Percentiles rank a stretch among this genome's conserved stretches.
phyloP scores from a whole-genome alignment of 2,113 vertebrate species.

The Oostethus manadensis region DNA sequence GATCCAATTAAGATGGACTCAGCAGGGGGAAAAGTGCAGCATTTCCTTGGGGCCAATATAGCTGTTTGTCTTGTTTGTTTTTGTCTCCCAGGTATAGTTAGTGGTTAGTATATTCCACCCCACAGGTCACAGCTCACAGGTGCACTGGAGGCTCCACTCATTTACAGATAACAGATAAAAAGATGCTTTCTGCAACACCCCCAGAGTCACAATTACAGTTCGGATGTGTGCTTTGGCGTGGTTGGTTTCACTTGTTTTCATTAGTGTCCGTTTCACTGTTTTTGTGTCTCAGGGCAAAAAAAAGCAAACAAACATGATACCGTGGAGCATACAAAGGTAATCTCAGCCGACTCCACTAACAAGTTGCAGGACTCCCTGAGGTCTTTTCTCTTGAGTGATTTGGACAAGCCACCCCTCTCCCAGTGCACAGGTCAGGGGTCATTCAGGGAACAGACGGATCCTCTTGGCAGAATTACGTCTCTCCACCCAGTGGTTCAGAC shows the following conservation, averaged over 20 bases:
- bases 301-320: slow-evolving; percentile 35
- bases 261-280: neutral
- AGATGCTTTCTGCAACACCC: slow-evolving; percentile 13
- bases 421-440: slow-evolving; percentile 49
- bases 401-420: slow-evolving; percentile 48
- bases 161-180: slow-evolving; percentile 28
- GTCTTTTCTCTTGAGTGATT: slow-evolving; percentile 48
- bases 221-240: slow-evolving; percentile 1
- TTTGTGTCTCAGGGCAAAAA: slow-evolving; percentile 6
- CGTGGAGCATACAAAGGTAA: slow-evolving; percentile 31
- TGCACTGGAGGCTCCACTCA: slow-evolving; percentile 25
- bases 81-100: slow-evolving; percentile 64
- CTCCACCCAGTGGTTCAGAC: slow-evolving; percentile 32
- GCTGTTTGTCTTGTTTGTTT: slow-evolving; percentile 46
- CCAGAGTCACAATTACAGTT: slow-evolving; percentile 2
- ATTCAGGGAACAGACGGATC: slow-evolving; percentile 42
- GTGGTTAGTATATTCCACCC: slow-evolving; percentile 31
- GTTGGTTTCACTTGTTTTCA: slow-evolving; percentile 7
- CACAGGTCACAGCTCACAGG: slow-evolving; percentile 56
- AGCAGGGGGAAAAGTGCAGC: slow-evolving; percentile 27
- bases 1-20: slow-evolving; percentile 63
- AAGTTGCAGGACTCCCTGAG: slow-evolving; percentile 44
- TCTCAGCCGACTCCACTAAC: slow-evolving; percentile 45
- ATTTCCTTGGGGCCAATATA: slow-evolving; percentile 62
- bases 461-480: slow-evolving; percentile 30